Evolutionary conservation across 2,113 vertebrate species (phyloP).

Genomic region (Ammospiza nelsoni): DNA sequence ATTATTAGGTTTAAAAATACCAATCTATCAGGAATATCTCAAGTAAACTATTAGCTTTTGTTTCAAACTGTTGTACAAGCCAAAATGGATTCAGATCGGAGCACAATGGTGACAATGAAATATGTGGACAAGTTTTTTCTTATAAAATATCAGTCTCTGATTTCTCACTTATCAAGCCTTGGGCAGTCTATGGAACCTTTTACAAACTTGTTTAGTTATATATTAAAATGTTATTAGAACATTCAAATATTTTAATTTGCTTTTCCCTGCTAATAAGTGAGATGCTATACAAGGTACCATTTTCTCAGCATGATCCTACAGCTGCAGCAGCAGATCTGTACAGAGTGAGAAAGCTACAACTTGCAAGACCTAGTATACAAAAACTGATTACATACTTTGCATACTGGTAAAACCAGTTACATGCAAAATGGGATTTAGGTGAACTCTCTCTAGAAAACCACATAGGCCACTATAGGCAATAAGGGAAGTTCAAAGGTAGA

Average conservation of each 20-base stretch:
- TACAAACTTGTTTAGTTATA: background rate
- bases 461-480: background rate
- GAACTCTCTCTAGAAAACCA: background rate
- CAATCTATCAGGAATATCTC: background rate
- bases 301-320: background rate
- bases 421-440: background rate
- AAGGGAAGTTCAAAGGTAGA: background rate
- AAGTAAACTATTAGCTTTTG: background rate
- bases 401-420: background rate
- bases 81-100: background rate
- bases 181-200: background rate
- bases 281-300: accelerated
- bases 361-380: background rate
- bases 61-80: background rate
- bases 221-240: background rate
- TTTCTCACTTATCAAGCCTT: background rate
- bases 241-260: background rate
- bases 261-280: background rate
- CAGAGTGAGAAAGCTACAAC: background rate
- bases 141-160: background rate
- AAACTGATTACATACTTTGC: background rate
- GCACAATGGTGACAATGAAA: background rate
- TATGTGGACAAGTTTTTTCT: background rate
- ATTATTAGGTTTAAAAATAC: background rate
- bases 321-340: background rate